Evolutionary conservation across 2,888 invertebrate species (phyloP), one percentile per base, ranked within the genome.

Genomic region (Ptychoptera contaminata): DNA sequence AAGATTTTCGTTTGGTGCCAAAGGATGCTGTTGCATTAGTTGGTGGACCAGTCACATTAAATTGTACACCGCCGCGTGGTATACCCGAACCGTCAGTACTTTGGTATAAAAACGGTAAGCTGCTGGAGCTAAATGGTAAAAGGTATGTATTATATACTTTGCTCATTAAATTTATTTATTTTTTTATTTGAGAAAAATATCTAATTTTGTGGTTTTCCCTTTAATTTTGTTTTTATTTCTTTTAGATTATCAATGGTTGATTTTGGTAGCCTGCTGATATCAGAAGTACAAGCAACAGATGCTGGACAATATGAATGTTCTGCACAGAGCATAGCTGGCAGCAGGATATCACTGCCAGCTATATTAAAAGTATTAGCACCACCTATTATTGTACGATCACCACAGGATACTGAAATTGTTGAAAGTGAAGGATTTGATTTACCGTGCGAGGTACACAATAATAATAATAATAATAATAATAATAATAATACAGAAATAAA

Each of bases 321-420:
- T 8, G 56, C 56, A 32, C 56, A 56, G 47, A 56, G 53, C 50
- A 55, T 55, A 52, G 56, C 56, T 16, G 56, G 55, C 2, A 52
- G 51, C 44, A 55, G 53, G 48, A 52, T 52, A 38, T 47, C 56
- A 31, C 53, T 53, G 3, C 46, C 54, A 10, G 55, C 55, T 8
- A 44, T 49, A 34, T 37, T 56, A 16, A 56, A 55, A 45, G 55
- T 56, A 1, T 46, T 56, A 2, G 53, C 56, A 14, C 56, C 56
- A 15, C 56, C 56, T 2, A 51, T 52, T 3, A 47, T 55, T n/a
- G 40, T 56, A 15, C 53, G 54, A 8, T 51, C 53, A 9, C 55
- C 56, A 5, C 54, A 54, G 32, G 54, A 55, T 35, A 55, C 55
- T 1, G 56, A 56, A 46, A 54, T 56, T 9, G 54, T 56, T 43